Conservation (phyloP, 2,888 invertebrate species). For the Stenolophus ochropezus region DNA sequence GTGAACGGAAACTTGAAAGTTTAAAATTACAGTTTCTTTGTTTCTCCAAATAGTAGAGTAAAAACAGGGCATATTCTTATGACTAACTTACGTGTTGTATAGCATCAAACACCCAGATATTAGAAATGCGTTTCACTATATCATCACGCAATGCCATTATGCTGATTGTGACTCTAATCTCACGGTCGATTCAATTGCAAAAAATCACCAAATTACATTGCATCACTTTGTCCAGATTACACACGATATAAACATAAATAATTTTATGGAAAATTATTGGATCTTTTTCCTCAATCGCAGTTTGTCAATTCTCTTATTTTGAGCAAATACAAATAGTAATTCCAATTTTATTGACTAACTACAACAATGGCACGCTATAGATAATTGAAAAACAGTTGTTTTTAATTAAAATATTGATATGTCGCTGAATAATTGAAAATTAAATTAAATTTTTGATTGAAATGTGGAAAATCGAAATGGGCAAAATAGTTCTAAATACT, state of each 20-base stretch:
- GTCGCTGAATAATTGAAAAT: slow-evolving; percentile 31
- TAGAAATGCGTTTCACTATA: slow-evolving; percentile 34
- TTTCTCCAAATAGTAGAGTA: neutral
- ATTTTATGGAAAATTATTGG: neutral
- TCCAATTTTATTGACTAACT: neutral
- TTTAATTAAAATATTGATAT: slow-evolving; percentile 46
- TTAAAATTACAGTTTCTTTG: neutral
- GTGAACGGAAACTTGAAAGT: neutral
- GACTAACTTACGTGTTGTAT: slow-evolving; percentile 41
- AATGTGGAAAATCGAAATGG: slow-evolving; percentile 27
- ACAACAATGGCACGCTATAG: neutral
- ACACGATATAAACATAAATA: neutral
- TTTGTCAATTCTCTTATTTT: neutral
- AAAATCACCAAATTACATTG: neutral
- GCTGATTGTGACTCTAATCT: slow-evolving; percentile 23
- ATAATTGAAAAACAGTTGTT: slow-evolving; percentile 43
- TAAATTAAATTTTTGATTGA: slow-evolving; percentile 42
- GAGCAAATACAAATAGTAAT: neutral
- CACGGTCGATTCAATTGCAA: slow-evolving; percentile 2
- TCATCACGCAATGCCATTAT: slow-evolving; percentile 29
- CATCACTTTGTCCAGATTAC: neutral
- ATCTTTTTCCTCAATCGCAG: neutral
- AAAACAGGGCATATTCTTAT: slow-evolving; percentile 6
- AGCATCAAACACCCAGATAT: slow-evolving; percentile 33
- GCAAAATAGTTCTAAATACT: neutral